Evolutionary conservation across 1,140 invertebrate genomes (phyloP), one percentile per base, ranked within the genome.

Genomic region (Conus betulinus): DNA sequence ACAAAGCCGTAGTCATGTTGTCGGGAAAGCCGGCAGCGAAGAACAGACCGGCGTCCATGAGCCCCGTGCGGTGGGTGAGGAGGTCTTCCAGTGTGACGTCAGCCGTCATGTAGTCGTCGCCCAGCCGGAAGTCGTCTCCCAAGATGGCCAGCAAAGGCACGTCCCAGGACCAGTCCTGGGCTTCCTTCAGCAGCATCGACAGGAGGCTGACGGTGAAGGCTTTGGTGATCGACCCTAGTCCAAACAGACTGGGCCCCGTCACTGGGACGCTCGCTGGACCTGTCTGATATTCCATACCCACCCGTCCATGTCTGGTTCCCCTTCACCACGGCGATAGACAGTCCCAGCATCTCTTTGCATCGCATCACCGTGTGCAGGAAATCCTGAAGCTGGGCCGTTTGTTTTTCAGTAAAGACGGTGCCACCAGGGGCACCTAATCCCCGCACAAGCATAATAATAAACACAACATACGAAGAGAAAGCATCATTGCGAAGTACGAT

Each of bases 1-100:
- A 57, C 55, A 57, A 57, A 57, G 55, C 97, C 92, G 97, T 97
- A 90, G 97, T 97, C 87, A 97, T 53, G 10, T 52, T 87, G 25
- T 5, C 52, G 11, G 88, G 87, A 55, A 87, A 98, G 94, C 89
- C 89, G 76, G 87, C 88, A 39, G 90, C 85, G 5, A 90, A 76
- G 3, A 71, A 87, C 67, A 71, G 67, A 15, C 17, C 17, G 13
- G 67, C 7, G 67, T 5, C 67, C 7, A 5, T 11, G 5, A 92
- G 82, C 0, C 91, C 91, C 5, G 89, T 91, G 27, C 90, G 86
- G 79, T 92, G 91, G n/a, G 86, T 23, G 25, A 92, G 87, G 17
- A 92, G 63, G 83, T 92, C 91, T 39, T 74, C 87, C 39, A 92
- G 39, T 13, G 91, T 91, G 63, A 87, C 87, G 51, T 90, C 81